Base-by-base conservation (phyloP, 2,797 vertebrate genomes). In the Meda fulgida region DNA sequence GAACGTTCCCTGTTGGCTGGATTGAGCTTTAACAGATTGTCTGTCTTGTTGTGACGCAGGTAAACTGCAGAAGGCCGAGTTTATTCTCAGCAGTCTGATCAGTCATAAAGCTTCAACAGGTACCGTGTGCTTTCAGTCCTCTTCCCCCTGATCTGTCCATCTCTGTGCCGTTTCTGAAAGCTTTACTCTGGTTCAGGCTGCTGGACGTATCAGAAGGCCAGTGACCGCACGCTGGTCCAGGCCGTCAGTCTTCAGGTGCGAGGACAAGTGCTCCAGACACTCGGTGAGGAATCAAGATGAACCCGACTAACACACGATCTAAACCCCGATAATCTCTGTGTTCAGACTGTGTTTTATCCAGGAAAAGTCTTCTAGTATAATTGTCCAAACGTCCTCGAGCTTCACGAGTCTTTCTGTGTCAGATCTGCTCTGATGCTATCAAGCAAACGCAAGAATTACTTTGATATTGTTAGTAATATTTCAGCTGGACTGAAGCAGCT, bases 241-340 rank as follows among this genome's bases (percentile, higher is more conserved):
- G 95, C 97, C 0, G 98, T 99, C 43, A 96, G 98, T 67, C 88
- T 99, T 55, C 98, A 99, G 91, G 97, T 99, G 86, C 95, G 97
- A 83, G 98, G 97, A 29, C 97, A 96, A 87, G 95, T 98, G 91
- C 94, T 99, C 79, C 97, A 98, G 86, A 99, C 97, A 89, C 94
- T 99, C 0, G 98, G 98, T 99, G 0, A 34, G 36, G 9, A 23
- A 11, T 46, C 13, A 0, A 46, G 11, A 14, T 14, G 0, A 4
- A 11, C 7, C 40, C 2, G 38, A 40, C 7, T 7, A 1, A 13
- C 14, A 29, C 60, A 65, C 3, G 21, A 55, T 55, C 1, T 8
- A 38, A 43, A 13, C 43, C 13, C 43, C 43, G 4, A 0, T 2
- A 19, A 19, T 43, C 40, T 43, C n/a, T n/a, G n/a, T n/a, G n/a